Evolutionary conservation across 2,113 vertebrate species (phyloP).

Genomic region (Seriola rivoliana): DNA sequence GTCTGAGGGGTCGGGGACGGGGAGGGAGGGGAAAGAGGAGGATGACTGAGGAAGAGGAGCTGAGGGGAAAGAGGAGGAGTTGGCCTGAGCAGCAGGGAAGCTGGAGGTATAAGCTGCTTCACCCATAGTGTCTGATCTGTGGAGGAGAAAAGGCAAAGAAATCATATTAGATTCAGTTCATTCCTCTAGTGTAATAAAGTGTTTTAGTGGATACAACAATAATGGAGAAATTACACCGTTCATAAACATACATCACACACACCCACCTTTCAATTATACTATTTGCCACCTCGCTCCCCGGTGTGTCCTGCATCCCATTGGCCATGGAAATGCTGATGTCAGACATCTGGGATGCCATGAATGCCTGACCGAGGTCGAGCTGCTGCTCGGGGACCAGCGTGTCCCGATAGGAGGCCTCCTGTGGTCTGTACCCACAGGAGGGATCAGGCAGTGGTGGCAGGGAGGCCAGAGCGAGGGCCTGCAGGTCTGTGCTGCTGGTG

Average conservation of each 20-base stretch:
- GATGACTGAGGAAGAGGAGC: slow-evolving; percentile 70
- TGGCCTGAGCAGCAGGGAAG: slow-evolving; percentile 63
- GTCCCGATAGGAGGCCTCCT: slow-evolving; percentile 67
- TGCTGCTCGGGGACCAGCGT: slow-evolving; percentile 64
- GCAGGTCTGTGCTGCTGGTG: slow-evolving; percentile 58
- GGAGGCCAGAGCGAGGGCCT: slow-evolving; percentile 72
- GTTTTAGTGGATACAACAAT: too few relatives aligned
- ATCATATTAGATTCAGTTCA: too few relatives aligned
- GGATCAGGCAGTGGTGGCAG: slow-evolving; percentile 66
- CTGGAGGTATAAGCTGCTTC: slow-evolving; percentile 66
- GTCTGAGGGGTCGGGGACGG: slow-evolving; percentile 54
- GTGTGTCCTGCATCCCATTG: slow-evolving; percentile 60
- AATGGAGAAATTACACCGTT: too few relatives aligned
- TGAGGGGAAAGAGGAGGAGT: slow-evolving; percentile 67
- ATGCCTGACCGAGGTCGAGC: slow-evolving; percentile 73
- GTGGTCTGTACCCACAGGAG: slow-evolving; percentile 74
- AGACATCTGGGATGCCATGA: slow-evolving; percentile 76
- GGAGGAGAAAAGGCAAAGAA: slow-evolving; percentile 22
- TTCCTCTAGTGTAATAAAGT: too few relatives aligned
- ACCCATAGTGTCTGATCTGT: slow-evolving; percentile 74
- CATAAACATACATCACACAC: not conserved
- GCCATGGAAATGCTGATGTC: slow-evolving; percentile 69
- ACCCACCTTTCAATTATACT: slow-evolving; percentile 78
- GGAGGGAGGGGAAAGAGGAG: slow-evolving; percentile 69
- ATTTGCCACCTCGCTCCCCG: slow-evolving; percentile 62